Conservation (phyloP, 2,797 vertebrate genomes). For the Champsocephalus esox region DNA sequence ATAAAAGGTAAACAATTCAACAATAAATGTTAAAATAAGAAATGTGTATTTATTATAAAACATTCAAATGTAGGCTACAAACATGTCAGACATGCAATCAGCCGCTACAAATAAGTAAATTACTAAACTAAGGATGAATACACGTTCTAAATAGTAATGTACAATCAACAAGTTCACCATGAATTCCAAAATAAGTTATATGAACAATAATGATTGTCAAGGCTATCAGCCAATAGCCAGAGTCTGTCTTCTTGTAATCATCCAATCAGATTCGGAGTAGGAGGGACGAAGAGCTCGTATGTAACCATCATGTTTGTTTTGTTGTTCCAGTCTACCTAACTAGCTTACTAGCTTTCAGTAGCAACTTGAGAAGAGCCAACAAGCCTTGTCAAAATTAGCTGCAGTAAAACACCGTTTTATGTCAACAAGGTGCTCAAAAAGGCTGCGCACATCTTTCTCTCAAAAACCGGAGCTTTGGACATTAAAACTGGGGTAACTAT, state of each 20-base stretch:
- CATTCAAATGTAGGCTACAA: no score
- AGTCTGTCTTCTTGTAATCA: background rate
- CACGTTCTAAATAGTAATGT: no score
- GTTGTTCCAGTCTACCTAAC: conserved; percentile 73
- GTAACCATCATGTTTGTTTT: conserved; percentile 59
- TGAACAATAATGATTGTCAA: conserved; percentile 19
- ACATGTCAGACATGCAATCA: no score
- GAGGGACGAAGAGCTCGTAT: conserved; percentile 49
- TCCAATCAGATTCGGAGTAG: conserved; percentile 68
- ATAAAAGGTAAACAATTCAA: no score
- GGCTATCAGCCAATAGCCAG: conserved; percentile 26
- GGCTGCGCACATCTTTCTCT: conserved; percentile 11
- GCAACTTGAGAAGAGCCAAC: conserved; percentile 68
- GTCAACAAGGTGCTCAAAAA: conserved; percentile 22
- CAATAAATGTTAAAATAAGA: no score
- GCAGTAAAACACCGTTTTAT: conserved; percentile 40
- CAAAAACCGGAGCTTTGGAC: conserved; percentile 33
- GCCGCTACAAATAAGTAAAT: no score
- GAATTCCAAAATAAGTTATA: no score
- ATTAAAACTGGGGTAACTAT: conserved; percentile 68
- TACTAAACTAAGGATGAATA: no score
- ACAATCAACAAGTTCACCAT: no score
- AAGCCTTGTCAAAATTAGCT: conserved; percentile 69
- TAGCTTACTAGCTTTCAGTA: conserved; percentile 64
- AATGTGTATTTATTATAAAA: no score